Percentiles rank a stretch among this genome's conserved stretches.
Conservation (phyloP, 2,888 invertebrate species). For the Gnatocerus cornutus region DNA sequence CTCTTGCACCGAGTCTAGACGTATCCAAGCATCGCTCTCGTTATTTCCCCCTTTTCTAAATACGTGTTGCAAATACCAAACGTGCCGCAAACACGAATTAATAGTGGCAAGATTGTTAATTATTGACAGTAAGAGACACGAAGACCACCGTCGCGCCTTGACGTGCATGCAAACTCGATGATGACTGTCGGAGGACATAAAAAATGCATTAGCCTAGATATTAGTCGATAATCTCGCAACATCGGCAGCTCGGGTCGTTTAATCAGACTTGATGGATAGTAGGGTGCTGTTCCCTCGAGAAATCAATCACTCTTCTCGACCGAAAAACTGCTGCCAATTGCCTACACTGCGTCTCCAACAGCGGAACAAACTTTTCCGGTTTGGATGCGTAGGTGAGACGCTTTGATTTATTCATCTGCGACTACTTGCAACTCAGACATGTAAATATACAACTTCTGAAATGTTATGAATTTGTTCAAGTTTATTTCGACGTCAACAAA, state of each 20-base stretch:
- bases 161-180: conserved; percentile 42
- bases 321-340: conserved; percentile 68
- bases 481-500: conserved; percentile 51
- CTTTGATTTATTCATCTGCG: conserved; percentile 55
- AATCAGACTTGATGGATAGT: conserved; percentile 69
- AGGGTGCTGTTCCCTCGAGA: conserved; percentile 67
- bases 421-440: conserved; percentile 51
- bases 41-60: conserved; percentile 55
- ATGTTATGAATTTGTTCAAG: conserved; percentile 52
- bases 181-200: conserved; percentile 60
- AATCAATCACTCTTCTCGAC: conserved; percentile 68
- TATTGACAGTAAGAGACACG: conserved; percentile 39
- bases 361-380: conserved; percentile 59
- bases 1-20: conserved; percentile 62
- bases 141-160: conserved; percentile 23
- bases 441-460: conserved; percentile 51
- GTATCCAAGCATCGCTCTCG: conserved; percentile 50
- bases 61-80: conserved; percentile 61
- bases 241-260: conserved; percentile 65
- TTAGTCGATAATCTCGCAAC: conserved; percentile 66
- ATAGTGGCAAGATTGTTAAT: conserved; percentile 51
- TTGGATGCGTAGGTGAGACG: conserved; percentile 49
- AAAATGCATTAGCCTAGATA: conserved; percentile 68
- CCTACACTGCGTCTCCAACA: conserved; percentile 56
- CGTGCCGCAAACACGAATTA: conserved; percentile 49